Evolutionary conservation across 2,797 vertebrate genomes (phyloP).

Genomic region (Thripadectes ignobilis): DNA sequence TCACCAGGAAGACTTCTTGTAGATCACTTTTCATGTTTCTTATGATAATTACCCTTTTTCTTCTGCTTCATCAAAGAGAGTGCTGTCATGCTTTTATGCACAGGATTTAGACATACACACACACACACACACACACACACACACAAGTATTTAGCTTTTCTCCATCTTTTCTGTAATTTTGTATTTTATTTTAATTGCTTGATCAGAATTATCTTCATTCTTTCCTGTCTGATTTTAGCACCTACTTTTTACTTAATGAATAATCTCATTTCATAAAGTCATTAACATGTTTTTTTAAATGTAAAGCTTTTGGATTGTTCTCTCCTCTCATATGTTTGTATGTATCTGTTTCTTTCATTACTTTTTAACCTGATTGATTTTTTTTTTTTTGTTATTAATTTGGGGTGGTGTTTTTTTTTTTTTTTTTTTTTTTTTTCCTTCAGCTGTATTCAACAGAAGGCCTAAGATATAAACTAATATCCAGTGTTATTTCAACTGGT

Average conservation of each 20-base stretch:
- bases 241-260: neutral
- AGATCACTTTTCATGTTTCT: neutral
- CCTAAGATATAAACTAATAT: neutral
- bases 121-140: neutral
- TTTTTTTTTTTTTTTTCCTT: neutral
- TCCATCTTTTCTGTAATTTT: neutral
- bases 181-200: neutral
- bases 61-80: neutral
- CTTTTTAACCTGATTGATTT: neutral
- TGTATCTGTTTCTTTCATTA: neutral
- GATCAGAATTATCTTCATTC: neutral
- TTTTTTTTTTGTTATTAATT: accelerated
- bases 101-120: neutral
- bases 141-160: neutral
- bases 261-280: neutral
- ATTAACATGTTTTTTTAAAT: neutral
- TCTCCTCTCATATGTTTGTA: neutral
- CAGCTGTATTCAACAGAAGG: neutral
- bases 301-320: accelerated
- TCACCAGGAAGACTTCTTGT: neutral
- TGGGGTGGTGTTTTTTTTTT: neutral
- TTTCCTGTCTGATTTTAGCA: neutral
- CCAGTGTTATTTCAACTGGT: neutral
- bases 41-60: neutral
- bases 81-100: neutral